Percentiles rank a stretch among this genome's conserved stretches.
Conservation (phyloP, 2,888 invertebrate species). For the Cephalotes varians region DNA sequence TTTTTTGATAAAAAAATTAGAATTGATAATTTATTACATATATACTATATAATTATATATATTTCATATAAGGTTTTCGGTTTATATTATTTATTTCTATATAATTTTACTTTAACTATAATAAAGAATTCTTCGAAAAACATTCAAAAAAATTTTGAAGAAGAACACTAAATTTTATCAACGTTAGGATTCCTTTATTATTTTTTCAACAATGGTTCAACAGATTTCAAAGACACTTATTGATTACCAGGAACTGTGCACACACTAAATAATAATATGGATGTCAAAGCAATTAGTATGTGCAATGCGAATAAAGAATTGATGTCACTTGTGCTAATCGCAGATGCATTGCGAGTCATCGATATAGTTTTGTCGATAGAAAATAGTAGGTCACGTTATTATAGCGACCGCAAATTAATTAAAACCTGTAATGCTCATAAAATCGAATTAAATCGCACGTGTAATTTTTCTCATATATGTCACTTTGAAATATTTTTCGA, state of each 20-base stretch:
- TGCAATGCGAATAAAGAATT: constrained; percentile 58
- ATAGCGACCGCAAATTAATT: constrained; percentile 3
- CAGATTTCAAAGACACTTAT: not conserved
- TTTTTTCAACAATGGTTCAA: not conserved
- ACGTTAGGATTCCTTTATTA: not conserved
- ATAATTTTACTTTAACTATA: not conserved
- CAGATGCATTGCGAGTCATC: constrained; percentile 57
- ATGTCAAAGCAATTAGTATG: constrained; percentile 58
- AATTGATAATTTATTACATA: not conserved
- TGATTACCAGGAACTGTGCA: not conserved
- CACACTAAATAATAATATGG: constrained; percentile 41
- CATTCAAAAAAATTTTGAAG: too few relatives aligned
- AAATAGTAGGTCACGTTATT: constrained; percentile 60
- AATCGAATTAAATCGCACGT: not conserved
- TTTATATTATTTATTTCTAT: not conserved
- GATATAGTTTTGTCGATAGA: constrained; percentile 63
- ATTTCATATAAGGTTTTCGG: not conserved
- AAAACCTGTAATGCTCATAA: not conserved
- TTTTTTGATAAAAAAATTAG: not conserved
- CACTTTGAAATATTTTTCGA: not conserved
- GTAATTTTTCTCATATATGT: not conserved
- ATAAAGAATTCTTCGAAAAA: not conserved
- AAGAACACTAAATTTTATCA: not conserved
- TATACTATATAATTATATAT: not conserved
- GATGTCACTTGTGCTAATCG: constrained; percentile 60